These are phyloP conservation scores for Sphaerophoria rueppellii DNA, from an alignment of 2,888 invertebrate species.

Conservation along the genomic window DNA sequence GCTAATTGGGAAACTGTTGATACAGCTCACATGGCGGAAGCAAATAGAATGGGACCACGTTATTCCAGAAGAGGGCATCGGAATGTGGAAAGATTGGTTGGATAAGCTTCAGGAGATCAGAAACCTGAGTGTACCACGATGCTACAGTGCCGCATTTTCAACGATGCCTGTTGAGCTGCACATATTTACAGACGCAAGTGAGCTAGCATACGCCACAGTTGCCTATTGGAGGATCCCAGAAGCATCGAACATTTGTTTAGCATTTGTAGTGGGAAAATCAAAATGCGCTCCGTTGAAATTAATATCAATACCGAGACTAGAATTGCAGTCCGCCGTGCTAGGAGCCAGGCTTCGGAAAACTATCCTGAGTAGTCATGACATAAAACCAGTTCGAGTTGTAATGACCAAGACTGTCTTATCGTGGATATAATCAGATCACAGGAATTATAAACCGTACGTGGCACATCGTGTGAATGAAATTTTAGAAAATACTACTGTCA, in stretches of 20 bases:
- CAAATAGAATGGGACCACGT: conserved; percentile 55
- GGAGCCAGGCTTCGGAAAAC: conserved; percentile 21
- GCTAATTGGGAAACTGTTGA: conserved; percentile 43
- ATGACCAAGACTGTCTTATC: conserved; percentile 55
- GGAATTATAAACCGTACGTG: conserved; percentile 64
- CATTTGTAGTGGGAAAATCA: conserved; percentile 41
- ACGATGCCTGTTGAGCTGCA: conserved; percentile 45
- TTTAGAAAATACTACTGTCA: conserved; percentile 20
- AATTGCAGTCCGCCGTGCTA: conserved; percentile 42
- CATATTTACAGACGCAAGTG: conserved; percentile 64
- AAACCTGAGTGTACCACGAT: conserved; percentile 43
- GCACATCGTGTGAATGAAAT: conserved; percentile 52
- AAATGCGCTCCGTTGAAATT: conserved; percentile 40
- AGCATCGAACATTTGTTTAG: conserved; percentile 13
- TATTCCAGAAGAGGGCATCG: conserved; percentile 45
- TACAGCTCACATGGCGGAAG: conserved; percentile 57
- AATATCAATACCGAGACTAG: conserved; percentile 30
- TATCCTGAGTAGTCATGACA: conserved; percentile 20
- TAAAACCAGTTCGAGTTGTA: conserved; percentile 2
- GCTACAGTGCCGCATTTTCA: conserved; percentile 29
- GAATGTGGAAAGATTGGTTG: conserved; percentile 45
- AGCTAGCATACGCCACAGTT: conserved; percentile 67
- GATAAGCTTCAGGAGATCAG: conserved; percentile 28
- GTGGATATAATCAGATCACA: conserved; percentile 73
- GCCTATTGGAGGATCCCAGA: conserved; percentile 54